These are phyloP conservation scores for Beroe ovata DNA, from an alignment of 37 sponge, comb jelly and placozoan genomes.

Conservation along the genomic window DNA sequence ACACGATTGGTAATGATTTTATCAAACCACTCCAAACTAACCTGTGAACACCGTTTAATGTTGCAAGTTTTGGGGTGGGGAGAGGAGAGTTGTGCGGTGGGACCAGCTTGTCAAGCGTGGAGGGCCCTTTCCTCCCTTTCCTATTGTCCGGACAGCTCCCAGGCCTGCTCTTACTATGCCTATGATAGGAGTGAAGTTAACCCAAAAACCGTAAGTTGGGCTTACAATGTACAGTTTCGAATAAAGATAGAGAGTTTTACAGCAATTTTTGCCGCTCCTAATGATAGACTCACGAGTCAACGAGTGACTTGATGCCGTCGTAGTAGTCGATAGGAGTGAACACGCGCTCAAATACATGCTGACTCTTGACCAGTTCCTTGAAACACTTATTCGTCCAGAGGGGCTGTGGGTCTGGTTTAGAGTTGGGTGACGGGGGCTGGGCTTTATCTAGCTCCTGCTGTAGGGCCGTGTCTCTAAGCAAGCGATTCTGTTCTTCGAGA, in stretches of 20 bases:
- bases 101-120: neutral
- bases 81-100: slow-evolving; percentile 47
- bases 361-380: slow-evolving; percentile 64
- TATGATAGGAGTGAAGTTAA: too few relatives aligned
- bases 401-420: slow-evolving; percentile 18
- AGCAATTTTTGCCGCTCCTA: too few relatives aligned
- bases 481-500: slow-evolving; percentile 38
- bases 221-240: too few relatives aligned
- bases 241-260: too few relatives aligned
- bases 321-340: slow-evolving; percentile 61
- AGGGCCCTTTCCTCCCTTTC: neutral
- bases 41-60: neutral
- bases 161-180: slow-evolving; percentile 15
- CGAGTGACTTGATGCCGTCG: slow-evolving; percentile 65
- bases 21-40: too few relatives aligned
- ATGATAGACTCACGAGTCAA: slow-evolving; percentile 63
- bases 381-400: slow-evolving; percentile 61
- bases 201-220: too few relatives aligned
- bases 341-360: slow-evolving; percentile 65
- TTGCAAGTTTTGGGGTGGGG: neutral
- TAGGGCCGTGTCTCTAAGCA: slow-evolving; percentile 28
- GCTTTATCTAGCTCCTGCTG: slow-evolving; percentile 44
- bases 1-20: too few relatives aligned
- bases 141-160: slow-evolving; percentile 31
- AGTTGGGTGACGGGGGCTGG: neutral